Base-by-base conservation (phyloP, 2,797 vertebrate genomes). In the Helarctos malayanus region DNA sequence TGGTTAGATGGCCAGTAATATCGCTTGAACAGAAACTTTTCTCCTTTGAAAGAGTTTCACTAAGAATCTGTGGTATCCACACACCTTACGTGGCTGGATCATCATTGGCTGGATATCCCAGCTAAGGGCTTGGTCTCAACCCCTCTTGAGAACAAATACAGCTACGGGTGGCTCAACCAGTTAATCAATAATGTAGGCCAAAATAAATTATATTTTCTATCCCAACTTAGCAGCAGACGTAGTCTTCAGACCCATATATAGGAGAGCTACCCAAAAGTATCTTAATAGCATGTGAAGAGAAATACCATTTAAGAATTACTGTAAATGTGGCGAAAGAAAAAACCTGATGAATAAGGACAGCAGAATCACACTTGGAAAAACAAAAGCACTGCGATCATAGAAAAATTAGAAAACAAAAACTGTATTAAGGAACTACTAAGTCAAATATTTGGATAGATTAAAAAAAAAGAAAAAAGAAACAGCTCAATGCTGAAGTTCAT, bases 191-290 rank as follows among this genome's bases (percentile, higher is more conserved):
- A 95, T 71, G 80, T 41, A 87, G 63, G 61, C 12, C 78, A 93
- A 96, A 96, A 76, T 41, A 89, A 97, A 83, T 76, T 69, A 84
- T 32, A 63, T 85, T 56, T 84, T 68, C 63, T 79, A 78, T 12
- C 41, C 7, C 41, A 57, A 65, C 35, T 65, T 95, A 52, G 13
- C 57, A 88, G 16, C 29, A 83, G 19, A 54, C 7, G n/a, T 5
- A 61, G 68, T 49, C 57, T 96, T 81, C 83, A 91, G 41, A 76
- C 18, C 65, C 15, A 71, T 4, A 68, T 16, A 65, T 6, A 52
- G 11, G 8, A 69, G 57, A 71, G 9, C n/a, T 91, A 76, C 13
- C 21, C 47, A 47, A 65, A 14, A 90, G 49, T 29, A 95, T 38
- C 61, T 89, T 75, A 93, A 45, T 23, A n/a, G 27, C 69, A 38